Evolutionary conservation across 2,888 invertebrate genomes (phyloP).

Genomic region (Pheosia gnoma): DNA sequence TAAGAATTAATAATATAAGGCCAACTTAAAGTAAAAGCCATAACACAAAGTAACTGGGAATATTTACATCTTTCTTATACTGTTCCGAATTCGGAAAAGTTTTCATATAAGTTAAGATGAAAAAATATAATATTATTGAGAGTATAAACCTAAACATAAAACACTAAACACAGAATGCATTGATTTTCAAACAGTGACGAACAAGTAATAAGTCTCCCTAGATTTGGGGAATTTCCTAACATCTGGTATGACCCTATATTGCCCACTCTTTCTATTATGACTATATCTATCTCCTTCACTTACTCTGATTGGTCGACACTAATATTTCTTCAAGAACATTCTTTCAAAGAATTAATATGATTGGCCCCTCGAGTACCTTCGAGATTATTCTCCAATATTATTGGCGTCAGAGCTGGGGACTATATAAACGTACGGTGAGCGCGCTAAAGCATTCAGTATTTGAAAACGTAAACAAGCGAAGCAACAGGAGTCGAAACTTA

Average conservation of each 20-base stretch:
- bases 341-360: constrained; percentile 38
- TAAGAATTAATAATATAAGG: too few relatives aligned
- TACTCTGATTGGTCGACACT: constrained; percentile 44
- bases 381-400: constrained; percentile 56
- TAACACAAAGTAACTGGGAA: too few relatives aligned
- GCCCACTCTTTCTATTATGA: constrained; percentile 30
- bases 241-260: constrained; percentile 28
- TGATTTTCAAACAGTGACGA: too few relatives aligned
- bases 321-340: constrained; percentile 51
- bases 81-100: too few relatives aligned
- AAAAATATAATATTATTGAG: too few relatives aligned
- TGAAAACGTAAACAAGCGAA: constrained; percentile 58
- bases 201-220: constrained; percentile 7
- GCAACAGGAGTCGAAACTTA: constrained; percentile 46
- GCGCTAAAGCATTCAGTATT: constrained; percentile 69
- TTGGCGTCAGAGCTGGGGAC: constrained; percentile 43
- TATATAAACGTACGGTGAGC: constrained; percentile 54
- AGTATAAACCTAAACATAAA: too few relatives aligned
- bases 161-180: too few relatives aligned
- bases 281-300: constrained; percentile 34
- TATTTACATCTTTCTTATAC: too few relatives aligned
- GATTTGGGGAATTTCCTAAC: constrained; percentile 28
- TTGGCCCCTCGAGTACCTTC: constrained; percentile 53
- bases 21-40: too few relatives aligned
- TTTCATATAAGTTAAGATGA: too few relatives aligned